Base-by-base conservation (phyloP, 2,888 invertebrate genomes). In the Tanypteryx hageni region DNA sequence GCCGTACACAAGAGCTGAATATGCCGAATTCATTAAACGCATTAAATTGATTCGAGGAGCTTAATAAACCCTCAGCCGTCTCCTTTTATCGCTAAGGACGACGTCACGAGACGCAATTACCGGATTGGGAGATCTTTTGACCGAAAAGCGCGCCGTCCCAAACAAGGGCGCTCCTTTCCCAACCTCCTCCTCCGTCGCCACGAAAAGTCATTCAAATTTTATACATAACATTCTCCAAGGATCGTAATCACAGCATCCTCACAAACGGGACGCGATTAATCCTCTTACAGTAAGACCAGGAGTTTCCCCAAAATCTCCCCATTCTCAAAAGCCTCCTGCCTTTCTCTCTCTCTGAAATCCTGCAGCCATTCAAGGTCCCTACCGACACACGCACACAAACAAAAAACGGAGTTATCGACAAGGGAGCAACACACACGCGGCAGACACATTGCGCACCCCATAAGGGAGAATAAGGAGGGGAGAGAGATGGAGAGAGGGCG, bases 371-470 rank as follows among this genome's bases (percentile, higher is more conserved):
- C 68, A 68, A 0, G 68, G 68, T 11, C 22, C 68, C 68, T 18
- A n/a, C n/a, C n/a, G n/a, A n/a, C 68, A 76, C 76, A 27, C 27
- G 22, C 27, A 22, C 27, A 10, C 76, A 14, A 11, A 76, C 10
- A 11, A 76, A 27, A 27, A 76, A 44, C 44, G 22, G 22, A 68
- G 10, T 22, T 68, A 68, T 68, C 68, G 68, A 44, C 44, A 44
- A 44, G 44, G 68, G 68, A 76, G 22, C 76, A 76, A 76, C 22
- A 76, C 27, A 76, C 76, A 11, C 76, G 76, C 76, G 76, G 76
- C 76, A 22, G 27, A 27, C 22, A 11, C 76, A 76, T 76, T 22
- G 27, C 22, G 76, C 76, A 27, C 0, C 68, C n/a, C 7, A 68
- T 22, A 68, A n/a, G n/a, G n/a, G n/a, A n/a, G n/a, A n/a, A n/a